phyloP scores from a whole-genome alignment of 92 coral and sea anemone species.

The Epizoanthus rinbou region DNA sequence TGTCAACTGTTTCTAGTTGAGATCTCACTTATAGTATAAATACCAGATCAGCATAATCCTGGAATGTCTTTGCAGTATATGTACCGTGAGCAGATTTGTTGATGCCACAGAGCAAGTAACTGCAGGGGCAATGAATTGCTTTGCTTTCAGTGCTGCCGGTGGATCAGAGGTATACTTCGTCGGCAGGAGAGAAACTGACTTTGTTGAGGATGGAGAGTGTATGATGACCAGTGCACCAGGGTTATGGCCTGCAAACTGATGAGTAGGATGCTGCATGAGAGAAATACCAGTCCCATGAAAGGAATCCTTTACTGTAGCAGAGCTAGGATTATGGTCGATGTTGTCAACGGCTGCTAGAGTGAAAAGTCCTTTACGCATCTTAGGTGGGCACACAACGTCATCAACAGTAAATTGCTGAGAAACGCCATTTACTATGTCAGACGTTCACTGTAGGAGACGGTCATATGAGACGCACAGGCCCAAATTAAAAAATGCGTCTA shows the following conservation, averaged over 20 bases:
- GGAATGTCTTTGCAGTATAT: conserved; percentile 32
- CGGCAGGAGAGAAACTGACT: conserved; percentile 19
- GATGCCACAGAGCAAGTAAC: neutral
- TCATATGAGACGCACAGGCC: conserved; percentile 36
- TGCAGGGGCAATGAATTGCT: neutral
- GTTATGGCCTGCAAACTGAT: conserved; percentile 27
- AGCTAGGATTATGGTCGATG: conserved; percentile 54
- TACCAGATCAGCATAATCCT: conserved; percentile 38
- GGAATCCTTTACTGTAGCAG: conserved; percentile 50
- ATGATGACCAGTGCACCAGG: conserved; percentile 20
- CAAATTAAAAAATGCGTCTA: conserved; percentile 11
- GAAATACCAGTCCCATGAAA: conserved; percentile 58
- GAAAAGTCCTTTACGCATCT: conserved; percentile 11
- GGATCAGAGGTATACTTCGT: conserved; percentile 2
- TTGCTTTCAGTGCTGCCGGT: neutral
- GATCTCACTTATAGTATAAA: conserved; percentile 45
- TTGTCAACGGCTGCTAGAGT: conserved; percentile 46
- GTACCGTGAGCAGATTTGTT: neutral
- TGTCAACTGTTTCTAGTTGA: conserved; percentile 30
- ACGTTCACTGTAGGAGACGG: conserved; percentile 14
- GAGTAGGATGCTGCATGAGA: conserved; percentile 44
- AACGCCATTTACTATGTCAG: conserved; percentile 44
- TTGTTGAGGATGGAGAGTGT: conserved; percentile 2
- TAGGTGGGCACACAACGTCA: conserved; percentile 27
- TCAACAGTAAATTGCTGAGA: conserved; percentile 25